Evolutionary conservation across 2,113 vertebrate genomes (phyloP), one percentile per base, ranked within the genome.

Genomic region (Chlamydotis undulata): DNA sequence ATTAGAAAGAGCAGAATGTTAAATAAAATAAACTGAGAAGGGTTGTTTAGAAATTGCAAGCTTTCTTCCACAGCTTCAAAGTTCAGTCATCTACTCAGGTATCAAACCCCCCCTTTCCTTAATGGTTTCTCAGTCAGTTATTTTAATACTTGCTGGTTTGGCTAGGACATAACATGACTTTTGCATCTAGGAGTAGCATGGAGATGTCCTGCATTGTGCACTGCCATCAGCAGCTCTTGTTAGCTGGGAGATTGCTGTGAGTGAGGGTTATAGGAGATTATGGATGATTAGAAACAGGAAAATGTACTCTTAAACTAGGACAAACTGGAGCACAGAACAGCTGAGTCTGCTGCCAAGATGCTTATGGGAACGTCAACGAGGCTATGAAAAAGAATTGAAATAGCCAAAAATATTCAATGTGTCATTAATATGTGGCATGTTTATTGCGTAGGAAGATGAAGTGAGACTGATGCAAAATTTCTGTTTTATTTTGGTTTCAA

Each of bases 401-500:
- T n/a, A 87, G 19, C 10, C 7, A 85, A 82, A 89, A 89, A 28
- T 59, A 76, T 68, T 81, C 41, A 56, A 37, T 55, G 9, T 81
- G 41, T 78, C 39, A 33, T 77, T 80, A 87, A 78, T 81, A 70
- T 84, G 69, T 25, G 13, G 22, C 59, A 49, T 35, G 28, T 47
- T 93, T 94, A 57, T 76, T 87, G 35, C 56, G 41, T 63, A 78
- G 50, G 88, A 96, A 96, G 82, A 82, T 86, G 57, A 71, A 64
- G 11, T 19, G 39, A 69, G 19, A 75, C 7, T 43, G 33, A 75
- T 77, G 45, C 28, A 23, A 63, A 63, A 39, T 65, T 69, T 90
- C 49, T 84, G 12, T 22, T 94, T 71, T 55, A 79, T 57, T 91
- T 89, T 86, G 15, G 43, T 93, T 65, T 67, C 61, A 75, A 50